Evolutionary conservation across 1,140 invertebrate species (phyloP).

Genomic region (Hyphantria cunea): DNA sequence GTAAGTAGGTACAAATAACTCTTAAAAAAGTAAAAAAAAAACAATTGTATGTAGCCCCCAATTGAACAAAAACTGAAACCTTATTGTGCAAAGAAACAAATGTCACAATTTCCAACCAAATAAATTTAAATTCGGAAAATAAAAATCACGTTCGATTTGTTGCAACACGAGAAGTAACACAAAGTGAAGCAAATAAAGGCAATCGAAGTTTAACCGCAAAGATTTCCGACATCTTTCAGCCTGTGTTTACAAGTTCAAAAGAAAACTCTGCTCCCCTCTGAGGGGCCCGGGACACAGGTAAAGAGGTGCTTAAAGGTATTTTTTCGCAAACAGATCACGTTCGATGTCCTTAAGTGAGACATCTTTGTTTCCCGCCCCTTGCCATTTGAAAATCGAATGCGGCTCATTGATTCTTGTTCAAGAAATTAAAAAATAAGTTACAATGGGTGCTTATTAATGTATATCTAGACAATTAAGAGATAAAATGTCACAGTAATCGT

Average conservation of each 20-base stretch:
- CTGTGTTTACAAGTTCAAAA: conserved; percentile 65
- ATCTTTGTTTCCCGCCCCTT: conserved; percentile 62
- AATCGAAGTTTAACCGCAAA: conserved; percentile 56
- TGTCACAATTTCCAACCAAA: too few species aligned
- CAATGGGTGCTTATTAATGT: conserved; percentile 27
- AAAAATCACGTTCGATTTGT: conserved; percentile 17
- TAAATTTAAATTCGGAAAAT: background rate
- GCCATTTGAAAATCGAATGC: conserved; percentile 50
- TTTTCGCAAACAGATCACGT: conserved; percentile 78
- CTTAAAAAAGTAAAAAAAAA: too few species aligned
- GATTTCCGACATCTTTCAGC: conserved; percentile 60
- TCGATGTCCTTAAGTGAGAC: conserved; percentile 74
- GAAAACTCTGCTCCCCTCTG: conserved; percentile 45
- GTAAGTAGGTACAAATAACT: too few species aligned
- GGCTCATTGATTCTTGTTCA: conserved; percentile 56
- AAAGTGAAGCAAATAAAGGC: conserved; percentile 49
- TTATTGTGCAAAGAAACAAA: too few species aligned
- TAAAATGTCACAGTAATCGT: background rate
- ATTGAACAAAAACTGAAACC: too few species aligned
- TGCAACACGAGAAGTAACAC: conserved; percentile 35
- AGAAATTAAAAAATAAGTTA: background rate
- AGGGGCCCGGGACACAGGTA: conserved; percentile 58
- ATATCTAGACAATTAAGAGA: too few species aligned
- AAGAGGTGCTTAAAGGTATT: conserved; percentile 74
- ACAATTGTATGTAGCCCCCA: too few species aligned